A percentile compares a stretch with the other conserved stretches of the same genome.
These are phyloP conservation scores for Marcusenius ussheri DNA, from an alignment of 2,113 vertebrate genomes.

Conservation along the genomic window DNA sequence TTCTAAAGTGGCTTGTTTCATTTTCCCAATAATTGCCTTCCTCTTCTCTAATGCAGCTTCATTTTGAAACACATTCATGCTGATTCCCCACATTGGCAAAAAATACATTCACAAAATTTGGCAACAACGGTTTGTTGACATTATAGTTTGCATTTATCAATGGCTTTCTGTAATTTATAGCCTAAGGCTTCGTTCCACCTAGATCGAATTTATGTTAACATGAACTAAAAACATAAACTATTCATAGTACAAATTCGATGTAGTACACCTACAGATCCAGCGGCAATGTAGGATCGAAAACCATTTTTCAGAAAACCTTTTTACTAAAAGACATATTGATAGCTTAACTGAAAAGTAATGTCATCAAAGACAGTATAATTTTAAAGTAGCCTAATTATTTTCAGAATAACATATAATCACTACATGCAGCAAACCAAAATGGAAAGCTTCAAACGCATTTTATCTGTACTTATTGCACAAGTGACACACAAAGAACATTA, in stretches of 20 bases:
- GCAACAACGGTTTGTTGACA: not conserved
- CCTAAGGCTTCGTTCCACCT: not conserved
- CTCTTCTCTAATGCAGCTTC: not conserved
- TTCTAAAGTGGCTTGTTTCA: not conserved
- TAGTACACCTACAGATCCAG: not conserved
- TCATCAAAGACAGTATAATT: not conserved
- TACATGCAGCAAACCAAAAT: not conserved
- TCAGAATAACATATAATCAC: not conserved
- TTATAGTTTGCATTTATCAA: not conserved
- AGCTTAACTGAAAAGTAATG: not conserved
- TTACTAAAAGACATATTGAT: not conserved
- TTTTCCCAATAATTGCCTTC: not conserved
- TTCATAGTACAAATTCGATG: not conserved
- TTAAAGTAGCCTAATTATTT: not conserved
- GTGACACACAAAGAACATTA: not conserved
- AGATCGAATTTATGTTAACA: not conserved
- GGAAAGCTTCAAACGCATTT: not conserved
- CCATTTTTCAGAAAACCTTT: not conserved
- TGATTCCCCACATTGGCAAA: not conserved
- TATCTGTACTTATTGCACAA: not conserved
- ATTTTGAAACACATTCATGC: not conserved
- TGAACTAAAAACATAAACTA: not conserved
- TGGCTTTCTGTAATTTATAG: not conserved
- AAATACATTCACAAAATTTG: not conserved
- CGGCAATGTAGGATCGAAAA: not conserved